Percentiles rank a stretch among this genome's conserved stretches.
Conservation (phyloP, 2,113 vertebrate species). For the Menidia beryllina region DNA sequence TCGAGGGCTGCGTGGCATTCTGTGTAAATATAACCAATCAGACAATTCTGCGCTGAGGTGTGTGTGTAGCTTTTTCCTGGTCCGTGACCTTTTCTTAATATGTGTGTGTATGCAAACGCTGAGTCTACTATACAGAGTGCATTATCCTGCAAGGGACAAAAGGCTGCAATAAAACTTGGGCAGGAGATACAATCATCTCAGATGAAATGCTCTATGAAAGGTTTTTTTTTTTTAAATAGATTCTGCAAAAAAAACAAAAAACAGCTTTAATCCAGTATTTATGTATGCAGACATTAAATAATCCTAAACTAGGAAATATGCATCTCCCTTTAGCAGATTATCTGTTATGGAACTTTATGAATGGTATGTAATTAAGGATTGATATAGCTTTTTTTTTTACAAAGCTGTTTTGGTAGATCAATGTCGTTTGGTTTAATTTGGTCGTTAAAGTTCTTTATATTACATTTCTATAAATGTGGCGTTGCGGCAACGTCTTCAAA, state of each 20-base stretch:
- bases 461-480: background rate
- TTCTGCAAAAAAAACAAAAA: too few species aligned
- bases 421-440: too few species aligned
- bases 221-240: too few species aligned
- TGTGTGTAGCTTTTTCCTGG: conserved; percentile 26
- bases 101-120: conserved; percentile 14
- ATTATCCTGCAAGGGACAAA: conserved; percentile 29
- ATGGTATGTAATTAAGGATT: background rate
- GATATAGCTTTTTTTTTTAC: background rate
- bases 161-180: conserved; percentile 21
- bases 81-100: conserved; percentile 41
- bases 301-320: background rate
- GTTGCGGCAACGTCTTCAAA: background rate
- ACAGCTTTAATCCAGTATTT: too few species aligned
- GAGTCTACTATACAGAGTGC: background rate
- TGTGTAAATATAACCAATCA: conserved; percentile 54
- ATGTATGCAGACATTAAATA: background rate
- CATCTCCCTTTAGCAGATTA: background rate
- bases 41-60: conserved; percentile 39
- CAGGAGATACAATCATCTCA: conserved; percentile 20
- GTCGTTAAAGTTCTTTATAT: too few species aligned
- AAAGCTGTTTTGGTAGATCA: background rate
- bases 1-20: conserved; percentile 25
- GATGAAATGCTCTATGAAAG: conserved; percentile 1
- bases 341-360: background rate